Evolutionary conservation across 2,113 vertebrate genomes (phyloP).

Genomic region (Leptobrachium ailaonicum): DNA sequence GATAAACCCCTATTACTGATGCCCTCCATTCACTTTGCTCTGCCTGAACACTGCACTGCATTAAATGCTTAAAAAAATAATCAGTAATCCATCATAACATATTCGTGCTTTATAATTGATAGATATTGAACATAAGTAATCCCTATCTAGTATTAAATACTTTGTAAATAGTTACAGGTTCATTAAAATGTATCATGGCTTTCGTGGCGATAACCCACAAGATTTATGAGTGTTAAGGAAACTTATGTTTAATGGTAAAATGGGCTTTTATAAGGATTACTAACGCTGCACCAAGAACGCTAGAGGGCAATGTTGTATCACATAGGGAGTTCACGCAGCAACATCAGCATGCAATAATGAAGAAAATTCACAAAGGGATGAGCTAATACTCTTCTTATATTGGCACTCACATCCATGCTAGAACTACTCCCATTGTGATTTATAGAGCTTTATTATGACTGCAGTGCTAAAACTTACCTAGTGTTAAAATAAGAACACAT

Average conservation of each 20-base stretch:
- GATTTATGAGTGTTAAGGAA: too few relatives aligned
- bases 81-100: too few relatives aligned
- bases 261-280: not conserved
- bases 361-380: slow-evolving; percentile 53
- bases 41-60: too few relatives aligned
- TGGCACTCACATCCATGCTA: slow-evolving; percentile 61
- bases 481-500: slow-evolving; percentile 59
- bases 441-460: slow-evolving; percentile 61
- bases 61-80: too few relatives aligned
- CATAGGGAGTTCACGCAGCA: not conserved
- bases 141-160: too few relatives aligned
- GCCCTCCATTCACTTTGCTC: too few relatives aligned
- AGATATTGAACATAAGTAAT: too few relatives aligned
- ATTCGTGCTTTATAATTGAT: too few relatives aligned
- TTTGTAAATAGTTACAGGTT: too few relatives aligned
- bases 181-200: too few relatives aligned
- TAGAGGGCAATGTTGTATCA: slow-evolving; percentile 56
- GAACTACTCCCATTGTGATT: slow-evolving; percentile 52
- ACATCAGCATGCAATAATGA: slow-evolving; percentile 15
- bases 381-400: slow-evolving; percentile 58
- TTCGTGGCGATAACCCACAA: too few relatives aligned
- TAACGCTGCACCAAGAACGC: slow-evolving; percentile 1
- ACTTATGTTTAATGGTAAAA: not conserved
- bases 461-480: slow-evolving; percentile 62
- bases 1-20: too few relatives aligned